phyloP scores from a whole-genome alignment of 2,113 vertebrate species.

The Trogon melanurus region DNA sequence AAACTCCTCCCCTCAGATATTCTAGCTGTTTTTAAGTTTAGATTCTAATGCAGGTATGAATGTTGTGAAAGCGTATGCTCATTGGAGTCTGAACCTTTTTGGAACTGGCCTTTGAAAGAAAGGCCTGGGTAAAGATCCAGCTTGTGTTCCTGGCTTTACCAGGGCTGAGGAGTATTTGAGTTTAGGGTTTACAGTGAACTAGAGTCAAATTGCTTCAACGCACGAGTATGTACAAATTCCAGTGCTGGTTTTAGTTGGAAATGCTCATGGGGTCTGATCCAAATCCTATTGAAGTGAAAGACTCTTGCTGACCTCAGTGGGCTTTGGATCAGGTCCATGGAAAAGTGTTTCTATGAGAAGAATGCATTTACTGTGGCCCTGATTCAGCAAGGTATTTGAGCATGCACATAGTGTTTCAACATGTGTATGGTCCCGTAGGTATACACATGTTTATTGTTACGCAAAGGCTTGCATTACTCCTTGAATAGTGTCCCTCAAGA shows the following conservation, averaged over 20 bases:
- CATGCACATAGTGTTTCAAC: background rate
- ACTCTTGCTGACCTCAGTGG: slow-evolving; percentile 62
- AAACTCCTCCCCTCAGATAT: background rate
- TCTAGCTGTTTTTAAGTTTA: background rate
- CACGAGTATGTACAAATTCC: slow-evolving; percentile 37
- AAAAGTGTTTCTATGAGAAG: slow-evolving; percentile 62
- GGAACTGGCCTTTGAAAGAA: background rate
- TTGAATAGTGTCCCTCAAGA: background rate
- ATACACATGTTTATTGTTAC: background rate
- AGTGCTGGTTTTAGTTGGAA: slow-evolving; percentile 57
- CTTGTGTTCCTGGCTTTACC: background rate
- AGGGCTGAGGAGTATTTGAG: background rate
- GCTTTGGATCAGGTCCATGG: slow-evolving; percentile 56
- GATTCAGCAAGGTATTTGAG: slow-evolving; percentile 56
- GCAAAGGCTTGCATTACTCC: background rate
- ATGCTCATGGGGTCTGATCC: slow-evolving; percentile 31
- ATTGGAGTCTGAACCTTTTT: background rate
- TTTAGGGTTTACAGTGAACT: slow-evolving; percentile 31
- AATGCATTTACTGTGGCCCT: slow-evolving; percentile 54
- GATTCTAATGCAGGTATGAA: background rate
- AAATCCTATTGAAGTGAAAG: slow-evolving; percentile 57
- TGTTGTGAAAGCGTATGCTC: background rate
- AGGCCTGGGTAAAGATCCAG: background rate
- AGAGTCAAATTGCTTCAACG: slow-evolving; percentile 47
- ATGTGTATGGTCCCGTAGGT: background rate